Conservation (phyloP, 1,140 invertebrate genomes). For the Lamellibrachia luymesi region DNA sequence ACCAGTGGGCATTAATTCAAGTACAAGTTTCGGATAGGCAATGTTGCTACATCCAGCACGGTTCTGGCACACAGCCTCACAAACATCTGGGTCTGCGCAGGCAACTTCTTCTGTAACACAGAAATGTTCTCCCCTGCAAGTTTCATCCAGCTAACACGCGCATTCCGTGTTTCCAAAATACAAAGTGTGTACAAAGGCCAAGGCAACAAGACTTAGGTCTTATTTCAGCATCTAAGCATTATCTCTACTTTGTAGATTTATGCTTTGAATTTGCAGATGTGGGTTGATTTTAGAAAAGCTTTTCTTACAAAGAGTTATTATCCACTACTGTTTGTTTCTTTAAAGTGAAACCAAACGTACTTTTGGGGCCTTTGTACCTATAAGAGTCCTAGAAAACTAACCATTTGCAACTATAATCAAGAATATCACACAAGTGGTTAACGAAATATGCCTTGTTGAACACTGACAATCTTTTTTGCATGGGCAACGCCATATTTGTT, state of each 20-base stretch:
- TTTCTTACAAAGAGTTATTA: background rate
- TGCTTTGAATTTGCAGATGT: background rate
- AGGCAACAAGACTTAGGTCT: background rate
- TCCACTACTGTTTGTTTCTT: background rate
- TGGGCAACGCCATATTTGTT: too few species aligned
- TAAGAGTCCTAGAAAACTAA: too few species aligned
- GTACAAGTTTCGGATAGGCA: constrained; percentile 46
- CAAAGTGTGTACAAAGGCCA: background rate
- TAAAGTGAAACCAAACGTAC: too few species aligned
- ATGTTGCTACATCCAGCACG: constrained; percentile 45
- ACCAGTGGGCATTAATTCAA: constrained; percentile 43
- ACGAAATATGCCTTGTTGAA: too few species aligned
- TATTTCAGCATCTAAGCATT: background rate
- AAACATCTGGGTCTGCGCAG: constrained; percentile 46
- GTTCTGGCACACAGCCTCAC: constrained; percentile 41
- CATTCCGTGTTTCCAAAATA: background rate
- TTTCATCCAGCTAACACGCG: background rate
- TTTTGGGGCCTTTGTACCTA: too few species aligned
- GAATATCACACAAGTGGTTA: too few species aligned
- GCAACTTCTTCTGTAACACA: constrained; percentile 54
- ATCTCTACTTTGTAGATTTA: background rate
- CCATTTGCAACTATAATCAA: too few species aligned
- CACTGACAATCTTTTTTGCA: too few species aligned
- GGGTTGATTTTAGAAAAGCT: background rate
- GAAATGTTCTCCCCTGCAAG: background rate